Percentiles rank a stretch among this genome's conserved stretches.
phyloP scores from a whole-genome alignment of 2,888 invertebrate species.

The Panopea generosa region DNA sequence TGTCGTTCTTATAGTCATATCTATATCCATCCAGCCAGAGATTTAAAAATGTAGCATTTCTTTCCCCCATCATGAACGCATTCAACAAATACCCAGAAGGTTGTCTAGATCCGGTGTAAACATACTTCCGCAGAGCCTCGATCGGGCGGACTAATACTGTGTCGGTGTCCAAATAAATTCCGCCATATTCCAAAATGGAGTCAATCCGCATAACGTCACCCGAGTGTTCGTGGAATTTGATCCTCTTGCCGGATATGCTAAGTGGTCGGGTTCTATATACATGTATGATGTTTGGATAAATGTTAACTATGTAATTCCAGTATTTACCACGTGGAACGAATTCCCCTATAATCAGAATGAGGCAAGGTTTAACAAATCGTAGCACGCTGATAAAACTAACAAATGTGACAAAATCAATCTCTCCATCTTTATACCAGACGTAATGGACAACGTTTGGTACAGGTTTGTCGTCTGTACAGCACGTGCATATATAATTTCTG shows the following conservation, averaged over 20 bases:
- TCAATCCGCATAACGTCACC: slow-evolving; percentile 65
- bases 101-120: slow-evolving; percentile 16
- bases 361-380: slow-evolving; percentile 65
- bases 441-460: slow-evolving; percentile 67
- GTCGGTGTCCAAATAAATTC: slow-evolving; percentile 18
- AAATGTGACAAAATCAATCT: slow-evolving; percentile 53
- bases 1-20: slow-evolving; percentile 15
- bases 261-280: slow-evolving; percentile 39
- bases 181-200: slow-evolving; percentile 18
- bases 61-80: slow-evolving; percentile 26
- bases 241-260: slow-evolving; percentile 47
- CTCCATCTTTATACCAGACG: slow-evolving; percentile 46
- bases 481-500: slow-evolving; percentile 33
- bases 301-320: slow-evolving; percentile 60
- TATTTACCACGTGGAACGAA: slow-evolving; percentile 58
- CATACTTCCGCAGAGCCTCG: slow-evolving; percentile 5
- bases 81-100: slow-evolving; percentile 7
- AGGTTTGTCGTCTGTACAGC: slow-evolving; percentile 35
- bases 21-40: slow-evolving; percentile 29
- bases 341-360: slow-evolving; percentile 65
- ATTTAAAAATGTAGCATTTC: slow-evolving; percentile 28
- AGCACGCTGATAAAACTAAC: slow-evolving; percentile 64
- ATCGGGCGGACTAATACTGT: slow-evolving; percentile 7
- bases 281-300: slow-evolving; percentile 60
- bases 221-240: slow-evolving; percentile 55